phyloP scores from a whole-genome alignment of 2,113 vertebrate genomes.

The Crotalus tigris region DNA sequence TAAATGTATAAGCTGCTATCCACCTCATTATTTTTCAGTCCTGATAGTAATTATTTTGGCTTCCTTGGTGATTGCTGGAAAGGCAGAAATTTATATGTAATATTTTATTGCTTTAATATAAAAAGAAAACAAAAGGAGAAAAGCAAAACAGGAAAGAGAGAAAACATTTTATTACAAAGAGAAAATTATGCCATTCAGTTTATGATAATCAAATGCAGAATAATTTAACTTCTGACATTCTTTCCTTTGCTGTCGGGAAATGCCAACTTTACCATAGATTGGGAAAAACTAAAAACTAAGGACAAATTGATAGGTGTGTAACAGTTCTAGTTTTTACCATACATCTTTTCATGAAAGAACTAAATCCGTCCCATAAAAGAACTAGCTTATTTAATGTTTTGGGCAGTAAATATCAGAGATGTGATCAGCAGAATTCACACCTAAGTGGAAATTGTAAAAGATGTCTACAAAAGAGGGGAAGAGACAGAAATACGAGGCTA shows the following conservation, averaged over 20 bases:
- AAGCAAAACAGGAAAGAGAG: neutral
- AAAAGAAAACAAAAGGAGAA: neutral
- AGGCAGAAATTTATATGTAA: neutral
- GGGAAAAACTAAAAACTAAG: neutral
- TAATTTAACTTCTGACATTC: neutral
- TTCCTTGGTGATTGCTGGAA: neutral
- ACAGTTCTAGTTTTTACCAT: neutral
- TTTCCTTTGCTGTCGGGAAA: neutral
- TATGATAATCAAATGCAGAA: neutral
- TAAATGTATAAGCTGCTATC: neutral
- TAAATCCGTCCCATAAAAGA: neutral
- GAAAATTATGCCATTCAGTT: neutral
- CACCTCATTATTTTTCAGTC: neutral
- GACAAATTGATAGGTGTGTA: neutral
- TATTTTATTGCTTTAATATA: neutral
- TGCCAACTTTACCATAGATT: neutral
- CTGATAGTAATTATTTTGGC: neutral
- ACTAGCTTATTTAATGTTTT: neutral
- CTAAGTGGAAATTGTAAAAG: neutral
- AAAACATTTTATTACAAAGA: neutral
- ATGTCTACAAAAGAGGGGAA: neutral
- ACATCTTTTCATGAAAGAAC: neutral
- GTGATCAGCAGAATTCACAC: neutral
- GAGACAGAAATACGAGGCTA: neutral
- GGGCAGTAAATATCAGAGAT: neutral